Evolutionary conservation across 2,888 invertebrate species (phyloP).

Genomic region (Xestia sexstrigata): DNA sequence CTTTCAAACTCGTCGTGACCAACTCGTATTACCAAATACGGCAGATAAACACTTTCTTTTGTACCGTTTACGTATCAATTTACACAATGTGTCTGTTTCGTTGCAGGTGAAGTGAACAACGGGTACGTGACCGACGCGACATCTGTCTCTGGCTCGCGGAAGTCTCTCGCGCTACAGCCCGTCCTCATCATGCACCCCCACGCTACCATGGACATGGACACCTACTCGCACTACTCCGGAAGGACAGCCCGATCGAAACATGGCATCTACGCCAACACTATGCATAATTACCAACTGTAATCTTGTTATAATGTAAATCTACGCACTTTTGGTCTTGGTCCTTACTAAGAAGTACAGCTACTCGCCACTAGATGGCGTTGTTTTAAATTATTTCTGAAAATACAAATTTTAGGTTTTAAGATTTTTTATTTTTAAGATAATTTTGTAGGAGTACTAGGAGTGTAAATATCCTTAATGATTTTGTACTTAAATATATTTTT

Average conservation of each 20-base stretch:
- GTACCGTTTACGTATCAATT: constrained; percentile 58
- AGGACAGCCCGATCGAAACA: constrained; percentile 92
- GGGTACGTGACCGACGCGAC: constrained; percentile 96
- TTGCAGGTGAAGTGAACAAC: constrained; percentile 96
- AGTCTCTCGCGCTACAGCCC: constrained; percentile 96
- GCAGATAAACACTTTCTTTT: constrained; percentile 48
- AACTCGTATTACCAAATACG: constrained; percentile 46
- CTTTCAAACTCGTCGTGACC: constrained; percentile 35
- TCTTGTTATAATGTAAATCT: constrained; percentile 23
- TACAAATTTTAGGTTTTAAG: constrained; percentile 41
- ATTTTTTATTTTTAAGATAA: constrained; percentile 44
- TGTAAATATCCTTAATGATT: constrained; percentile 62
- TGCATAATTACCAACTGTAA: constrained; percentile 93
- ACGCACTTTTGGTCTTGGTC: constrained; percentile 16
- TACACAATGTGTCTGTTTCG: constrained; percentile 44
- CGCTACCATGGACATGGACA: constrained; percentile 92
- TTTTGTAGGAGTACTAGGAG: constrained; percentile 29
- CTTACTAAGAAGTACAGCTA: constrained; percentile 39
- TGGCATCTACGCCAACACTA: constrained; percentile 92
- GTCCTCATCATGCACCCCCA: constrained; percentile 95
- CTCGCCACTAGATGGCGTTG: constrained; percentile 69
- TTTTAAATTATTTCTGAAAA: constrained; percentile 63
- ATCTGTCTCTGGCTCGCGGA: constrained; percentile 96
- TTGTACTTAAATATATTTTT: constrained; percentile 57
- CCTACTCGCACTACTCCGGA: constrained; percentile 95